These are phyloP conservation scores for Apodemia duryi DNA, from an alignment of 2,888 invertebrate species.

Conservation along the genomic window DNA sequence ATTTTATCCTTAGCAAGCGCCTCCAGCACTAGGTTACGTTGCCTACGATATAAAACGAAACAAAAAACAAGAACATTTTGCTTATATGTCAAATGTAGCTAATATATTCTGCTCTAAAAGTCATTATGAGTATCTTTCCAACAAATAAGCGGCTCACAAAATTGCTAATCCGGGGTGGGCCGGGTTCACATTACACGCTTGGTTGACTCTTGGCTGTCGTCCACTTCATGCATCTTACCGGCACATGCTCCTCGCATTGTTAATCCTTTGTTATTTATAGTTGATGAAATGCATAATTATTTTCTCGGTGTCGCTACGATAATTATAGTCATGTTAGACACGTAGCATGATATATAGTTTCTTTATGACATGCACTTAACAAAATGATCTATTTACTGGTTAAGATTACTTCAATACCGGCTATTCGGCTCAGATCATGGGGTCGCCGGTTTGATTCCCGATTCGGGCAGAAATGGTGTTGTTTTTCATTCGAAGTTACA, in stretches of 20 bases:
- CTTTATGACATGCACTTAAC: neutral
- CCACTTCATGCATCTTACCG: conserved; percentile 55
- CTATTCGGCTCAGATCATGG: too few relatives aligned
- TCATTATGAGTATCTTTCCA: conserved; percentile 26
- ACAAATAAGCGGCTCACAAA: conserved; percentile 53
- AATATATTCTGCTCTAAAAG: conserved; percentile 4
- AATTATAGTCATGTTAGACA: conserved; percentile 38
- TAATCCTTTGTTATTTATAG: conserved; percentile 65
- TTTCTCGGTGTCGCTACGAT: conserved; percentile 38
- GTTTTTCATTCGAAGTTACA: too few relatives aligned
- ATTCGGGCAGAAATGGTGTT: neutral
- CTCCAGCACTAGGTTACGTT: too few relatives aligned
- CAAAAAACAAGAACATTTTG: too few relatives aligned
- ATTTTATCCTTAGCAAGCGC: too few relatives aligned
- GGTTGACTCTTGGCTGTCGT: conserved; percentile 56
- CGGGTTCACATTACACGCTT: conserved; percentile 49
- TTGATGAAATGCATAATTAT: conserved; percentile 40
- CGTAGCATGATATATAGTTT: neutral
- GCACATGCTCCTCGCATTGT: conserved; percentile 49
- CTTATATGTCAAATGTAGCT: neutral
- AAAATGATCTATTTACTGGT: neutral
- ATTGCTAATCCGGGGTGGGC: conserved; percentile 50
- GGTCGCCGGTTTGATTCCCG: neutral
- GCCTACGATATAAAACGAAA: too few relatives aligned
- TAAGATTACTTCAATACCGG: neutral